Evolutionary conservation across 2,797 vertebrate genomes (phyloP).

Genomic region (Nyctalus aviator): DNA sequence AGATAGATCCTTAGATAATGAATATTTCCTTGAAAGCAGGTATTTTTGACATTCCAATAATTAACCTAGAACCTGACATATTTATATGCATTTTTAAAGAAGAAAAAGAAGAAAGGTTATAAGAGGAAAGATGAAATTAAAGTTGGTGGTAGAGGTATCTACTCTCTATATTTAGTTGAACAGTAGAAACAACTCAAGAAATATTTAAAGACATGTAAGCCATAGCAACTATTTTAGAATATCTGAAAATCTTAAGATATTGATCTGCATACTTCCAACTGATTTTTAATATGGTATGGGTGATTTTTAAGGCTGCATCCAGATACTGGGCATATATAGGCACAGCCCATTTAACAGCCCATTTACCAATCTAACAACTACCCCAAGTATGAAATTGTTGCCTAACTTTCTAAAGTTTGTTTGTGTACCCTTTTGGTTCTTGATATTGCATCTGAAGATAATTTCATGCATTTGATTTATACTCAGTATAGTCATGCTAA

Average conservation of each 20-base stretch:
- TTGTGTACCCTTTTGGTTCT: not conserved
- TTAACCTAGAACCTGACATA: not conserved
- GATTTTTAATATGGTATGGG: not conserved
- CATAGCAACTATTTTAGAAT: not conserved
- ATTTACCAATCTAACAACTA: not conserved
- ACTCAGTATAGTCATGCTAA: not conserved
- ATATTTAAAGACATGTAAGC: not conserved
- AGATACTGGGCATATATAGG: not conserved
- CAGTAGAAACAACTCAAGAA: not conserved
- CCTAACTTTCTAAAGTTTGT: not conserved
- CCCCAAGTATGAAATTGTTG: not conserved
- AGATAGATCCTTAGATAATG: not conserved
- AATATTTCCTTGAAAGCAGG: not conserved
- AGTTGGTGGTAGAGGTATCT: not conserved
- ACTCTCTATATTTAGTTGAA: not conserved
- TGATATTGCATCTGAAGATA: not conserved
- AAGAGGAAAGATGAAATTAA: not conserved
- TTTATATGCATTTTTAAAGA: not conserved
- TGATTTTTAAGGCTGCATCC: not conserved
- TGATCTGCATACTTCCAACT: not conserved
- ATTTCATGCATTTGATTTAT: not conserved
- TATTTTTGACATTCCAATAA: not conserved
- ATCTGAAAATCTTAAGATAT: not conserved
- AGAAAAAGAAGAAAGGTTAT: not conserved
- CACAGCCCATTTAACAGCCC: not conserved